A percentile compares a stretch with the other conserved stretches of the same genome.
phyloP scores from a whole-genome alignment of 2,888 invertebrate genomes.

The Catocala sponsa region DNA sequence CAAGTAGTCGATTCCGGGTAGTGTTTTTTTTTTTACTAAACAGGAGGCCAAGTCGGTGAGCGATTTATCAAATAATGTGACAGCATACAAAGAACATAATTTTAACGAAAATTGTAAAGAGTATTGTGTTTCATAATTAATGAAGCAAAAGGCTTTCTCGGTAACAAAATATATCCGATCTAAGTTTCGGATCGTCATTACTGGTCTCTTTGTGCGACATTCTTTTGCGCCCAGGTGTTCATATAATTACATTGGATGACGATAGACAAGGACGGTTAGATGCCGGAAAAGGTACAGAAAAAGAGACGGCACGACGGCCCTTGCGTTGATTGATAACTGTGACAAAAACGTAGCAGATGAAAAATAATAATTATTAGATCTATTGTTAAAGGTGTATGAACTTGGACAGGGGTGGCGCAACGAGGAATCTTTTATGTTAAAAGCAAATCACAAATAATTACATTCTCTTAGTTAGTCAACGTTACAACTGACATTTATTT shows the following conservation, averaged over 20 bases:
- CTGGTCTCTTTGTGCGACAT: conserved; percentile 87
- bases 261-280: conserved; percentile 68
- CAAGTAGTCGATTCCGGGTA: conserved; percentile 24
- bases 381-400: conserved; percentile 84
- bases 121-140: conserved; percentile 88
- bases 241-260: conserved; percentile 83
- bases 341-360: conserved; percentile 88
- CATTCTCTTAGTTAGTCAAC: not conserved
- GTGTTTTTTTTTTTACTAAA: conserved; percentile 60
- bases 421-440: conserved; percentile 24
- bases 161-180: conserved; percentile 86
- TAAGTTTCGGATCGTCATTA: conserved; percentile 87
- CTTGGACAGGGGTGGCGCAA: conserved; percentile 76
- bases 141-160: conserved; percentile 86
- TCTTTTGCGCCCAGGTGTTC: conserved; percentile 88
- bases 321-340: conserved; percentile 88
- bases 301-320: conserved; percentile 69
- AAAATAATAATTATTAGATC: conserved; percentile 88
- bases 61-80: conserved; percentile 85
- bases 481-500: not conserved
- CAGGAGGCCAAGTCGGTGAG: conserved; percentile 61
- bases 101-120: conserved; percentile 82
- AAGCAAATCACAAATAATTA: conserved; percentile 15
- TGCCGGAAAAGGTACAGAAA: conserved; percentile 53
- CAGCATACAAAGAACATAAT: conserved; percentile 81